Percentiles rank a stretch among this genome's conserved stretches.
Evolutionary conservation across 2,797 vertebrate genomes (phyloP).

Genomic region (Thamnophis elegans): DNA sequence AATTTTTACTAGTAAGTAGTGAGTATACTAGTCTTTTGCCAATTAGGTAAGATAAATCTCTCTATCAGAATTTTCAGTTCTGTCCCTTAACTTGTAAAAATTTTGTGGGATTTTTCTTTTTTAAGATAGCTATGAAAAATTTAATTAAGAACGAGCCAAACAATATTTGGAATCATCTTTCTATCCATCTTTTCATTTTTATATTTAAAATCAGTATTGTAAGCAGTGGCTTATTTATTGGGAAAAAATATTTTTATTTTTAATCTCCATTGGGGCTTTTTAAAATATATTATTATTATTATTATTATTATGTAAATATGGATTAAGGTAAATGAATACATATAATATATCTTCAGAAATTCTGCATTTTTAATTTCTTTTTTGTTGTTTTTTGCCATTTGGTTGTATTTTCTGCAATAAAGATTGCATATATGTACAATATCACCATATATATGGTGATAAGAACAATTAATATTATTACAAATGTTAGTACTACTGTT

Average conservation of each 20-base stretch:
- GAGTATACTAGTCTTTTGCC: background rate
- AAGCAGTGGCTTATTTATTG: background rate
- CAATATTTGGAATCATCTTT: background rate
- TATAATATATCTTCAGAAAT: background rate
- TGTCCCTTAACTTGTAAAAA: background rate
- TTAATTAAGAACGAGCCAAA: background rate
- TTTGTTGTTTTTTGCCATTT: background rate
- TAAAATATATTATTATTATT: background rate
- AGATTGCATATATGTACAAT: background rate
- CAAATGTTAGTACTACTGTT: no score
- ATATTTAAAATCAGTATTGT: accelerated
- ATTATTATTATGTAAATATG: background rate
- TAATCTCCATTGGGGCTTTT: background rate
- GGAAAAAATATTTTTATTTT: background rate
- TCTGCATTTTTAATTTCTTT: background rate
- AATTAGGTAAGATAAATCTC: conserved; percentile 24
- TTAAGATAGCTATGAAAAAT: background rate
- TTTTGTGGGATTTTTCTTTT: background rate
- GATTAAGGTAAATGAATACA: background rate
- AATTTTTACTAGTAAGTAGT: background rate
- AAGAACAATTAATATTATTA: no score
- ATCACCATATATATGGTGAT: no score
- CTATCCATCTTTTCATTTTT: conserved; percentile 9
- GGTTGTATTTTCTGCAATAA: background rate
- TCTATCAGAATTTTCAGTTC: accelerated